These are phyloP conservation scores for Pristionchus mayeri DNA, from an alignment of 2,888 invertebrate genomes.

Conservation along the genomic window DNA sequence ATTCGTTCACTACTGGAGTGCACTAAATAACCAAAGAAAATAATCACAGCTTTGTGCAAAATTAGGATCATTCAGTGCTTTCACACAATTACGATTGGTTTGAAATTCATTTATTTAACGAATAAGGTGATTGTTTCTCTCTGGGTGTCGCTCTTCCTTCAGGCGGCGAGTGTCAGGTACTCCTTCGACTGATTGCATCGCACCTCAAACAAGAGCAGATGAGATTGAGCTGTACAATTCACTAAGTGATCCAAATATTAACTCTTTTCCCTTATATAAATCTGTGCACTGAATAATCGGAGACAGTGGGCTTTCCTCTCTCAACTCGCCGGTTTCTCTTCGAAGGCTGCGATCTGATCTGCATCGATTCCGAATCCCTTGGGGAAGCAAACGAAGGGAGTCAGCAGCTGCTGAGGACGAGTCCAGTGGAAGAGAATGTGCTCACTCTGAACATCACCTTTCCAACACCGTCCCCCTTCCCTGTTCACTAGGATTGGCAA, in stretches of 20 bases:
- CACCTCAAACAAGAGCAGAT: conserved; percentile 12
- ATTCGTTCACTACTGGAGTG: too few relatives aligned
- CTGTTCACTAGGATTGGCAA: too few relatives aligned
- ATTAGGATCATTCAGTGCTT: too few relatives aligned
- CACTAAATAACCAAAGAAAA: too few relatives aligned
- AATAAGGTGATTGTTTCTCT: neutral
- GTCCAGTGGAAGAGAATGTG: neutral
- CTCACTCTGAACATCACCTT: neutral
- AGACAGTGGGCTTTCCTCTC: too few relatives aligned
- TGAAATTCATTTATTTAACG: neutral
- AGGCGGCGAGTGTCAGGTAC: neutral
- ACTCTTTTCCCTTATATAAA: too few relatives aligned
- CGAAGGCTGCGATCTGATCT: neutral
- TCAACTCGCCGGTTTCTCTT: conserved; percentile 4
- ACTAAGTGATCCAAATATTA: neutral
- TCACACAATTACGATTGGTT: too few relatives aligned
- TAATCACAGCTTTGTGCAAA: too few relatives aligned
- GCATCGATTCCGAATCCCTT: conserved; percentile 24
- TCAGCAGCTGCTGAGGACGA: conserved; percentile 3
- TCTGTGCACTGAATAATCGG: too few relatives aligned
- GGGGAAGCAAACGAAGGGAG: conserved; percentile 23
- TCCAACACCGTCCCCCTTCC: too few relatives aligned
- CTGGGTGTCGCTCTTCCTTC: neutral
- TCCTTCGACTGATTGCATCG: conserved; percentile 41
- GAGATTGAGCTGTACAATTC: too few relatives aligned